Percentiles rank a stretch among this genome's conserved stretches.
phyloP scores from a whole-genome alignment of 2,113 vertebrate genomes.

The Crotalus viridis region DNA sequence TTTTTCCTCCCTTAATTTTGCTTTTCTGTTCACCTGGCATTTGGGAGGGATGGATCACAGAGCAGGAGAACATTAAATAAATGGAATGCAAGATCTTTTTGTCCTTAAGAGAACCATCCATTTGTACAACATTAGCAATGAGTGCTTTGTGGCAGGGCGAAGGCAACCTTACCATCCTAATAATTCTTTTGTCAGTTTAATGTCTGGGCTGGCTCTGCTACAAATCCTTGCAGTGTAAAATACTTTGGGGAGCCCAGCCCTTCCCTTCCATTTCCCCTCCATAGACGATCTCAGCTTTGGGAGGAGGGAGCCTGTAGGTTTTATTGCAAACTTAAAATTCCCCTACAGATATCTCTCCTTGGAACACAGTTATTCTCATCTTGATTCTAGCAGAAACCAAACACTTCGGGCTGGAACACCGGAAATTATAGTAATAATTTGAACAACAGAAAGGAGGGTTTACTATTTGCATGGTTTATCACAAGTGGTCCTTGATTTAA shows the following conservation, averaged over 20 bases:
- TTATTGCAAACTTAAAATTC: neutral
- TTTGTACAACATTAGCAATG: neutral
- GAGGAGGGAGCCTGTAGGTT: neutral
- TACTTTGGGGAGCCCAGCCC: neutral
- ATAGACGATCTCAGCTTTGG: neutral
- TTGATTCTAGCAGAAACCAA: neutral
- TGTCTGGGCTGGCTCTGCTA: neutral
- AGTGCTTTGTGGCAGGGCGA: neutral
- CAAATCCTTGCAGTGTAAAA: neutral
- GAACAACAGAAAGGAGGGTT: slow-evolving; percentile 17
- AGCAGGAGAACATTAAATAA: neutral
- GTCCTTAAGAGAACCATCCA: neutral
- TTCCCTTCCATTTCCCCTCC: neutral
- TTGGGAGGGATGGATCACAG: neutral
- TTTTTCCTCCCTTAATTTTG: too few relatives aligned
- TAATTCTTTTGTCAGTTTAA: slow-evolving; percentile 3
- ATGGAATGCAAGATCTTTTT: neutral
- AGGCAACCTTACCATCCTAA: slow-evolving; percentile 23
- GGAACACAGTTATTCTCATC: neutral
- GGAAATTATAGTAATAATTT: neutral
- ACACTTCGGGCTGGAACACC: neutral
- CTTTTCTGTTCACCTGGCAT: neutral
- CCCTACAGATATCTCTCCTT: neutral
- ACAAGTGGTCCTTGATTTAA: neutral
- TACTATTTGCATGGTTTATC: slow-evolving; percentile 44